phyloP scores from a whole-genome alignment of 2,888 invertebrate species.

The Mesoligia furuncula region DNA sequence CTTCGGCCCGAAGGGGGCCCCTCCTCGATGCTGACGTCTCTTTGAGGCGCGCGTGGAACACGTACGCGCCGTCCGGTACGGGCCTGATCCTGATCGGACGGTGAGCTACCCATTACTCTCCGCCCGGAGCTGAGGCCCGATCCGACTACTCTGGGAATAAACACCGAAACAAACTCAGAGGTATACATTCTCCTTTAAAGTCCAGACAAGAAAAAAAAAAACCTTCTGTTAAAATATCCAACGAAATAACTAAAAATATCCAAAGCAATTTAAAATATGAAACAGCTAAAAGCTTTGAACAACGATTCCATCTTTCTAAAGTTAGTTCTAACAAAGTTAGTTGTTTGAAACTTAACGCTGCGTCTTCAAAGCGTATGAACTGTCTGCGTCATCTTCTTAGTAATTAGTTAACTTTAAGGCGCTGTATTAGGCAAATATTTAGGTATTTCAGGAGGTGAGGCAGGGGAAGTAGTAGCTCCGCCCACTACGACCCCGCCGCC shows the following conservation, averaged over 20 bases:
- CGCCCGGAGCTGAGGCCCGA: too few species aligned
- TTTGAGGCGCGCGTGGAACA: too few species aligned
- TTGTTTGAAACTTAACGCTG: constrained; percentile 26
- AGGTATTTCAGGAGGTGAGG: too few species aligned
- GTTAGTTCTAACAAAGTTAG: constrained; percentile 6
- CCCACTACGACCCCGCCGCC: too few species aligned
- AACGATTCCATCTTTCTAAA: constrained; percentile 25
- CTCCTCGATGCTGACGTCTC: too few species aligned
- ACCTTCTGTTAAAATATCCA: not conserved
- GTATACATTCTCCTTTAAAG: not conserved
- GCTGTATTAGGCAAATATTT: too few species aligned
- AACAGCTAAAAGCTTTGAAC: constrained; percentile 3
- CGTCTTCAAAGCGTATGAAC: constrained; percentile 15
- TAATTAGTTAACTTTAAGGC: constrained; percentile 28
- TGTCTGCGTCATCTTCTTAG: constrained; percentile 11
- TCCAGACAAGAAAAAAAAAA: not conserved
- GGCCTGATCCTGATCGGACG: too few species aligned
- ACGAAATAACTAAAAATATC: not conserved
- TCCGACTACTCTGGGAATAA: not conserved
- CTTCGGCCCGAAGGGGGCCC: too few species aligned
- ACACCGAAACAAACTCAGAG: not conserved
- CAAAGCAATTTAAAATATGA: not conserved
- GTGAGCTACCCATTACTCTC: too few species aligned
- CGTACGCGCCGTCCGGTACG: too few species aligned
- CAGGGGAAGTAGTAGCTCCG: too few species aligned